A percentile compares a stretch with the other conserved stretches of the same genome.
phyloP scores from a whole-genome alignment of 92 coral and sea anemone genomes.

The Epizoanthus stellaris region DNA sequence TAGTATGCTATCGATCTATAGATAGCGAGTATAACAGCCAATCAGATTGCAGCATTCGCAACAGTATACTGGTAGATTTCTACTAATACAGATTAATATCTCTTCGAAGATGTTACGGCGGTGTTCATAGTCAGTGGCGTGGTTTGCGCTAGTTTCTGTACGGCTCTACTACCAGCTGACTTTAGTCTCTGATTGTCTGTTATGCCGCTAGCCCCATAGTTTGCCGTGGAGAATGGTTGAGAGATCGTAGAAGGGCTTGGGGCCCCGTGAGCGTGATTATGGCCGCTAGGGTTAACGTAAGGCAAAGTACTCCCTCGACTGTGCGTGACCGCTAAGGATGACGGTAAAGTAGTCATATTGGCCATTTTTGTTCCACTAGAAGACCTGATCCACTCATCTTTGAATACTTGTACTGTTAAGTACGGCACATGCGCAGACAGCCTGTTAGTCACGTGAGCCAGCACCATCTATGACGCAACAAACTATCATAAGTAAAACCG shows the following conservation, averaged over 20 bases:
- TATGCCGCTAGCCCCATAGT: not conserved
- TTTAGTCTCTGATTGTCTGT: slow-evolving; percentile 1
- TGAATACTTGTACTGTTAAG: slow-evolving; percentile 93
- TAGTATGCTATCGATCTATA: not conserved
- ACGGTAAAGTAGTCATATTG: slow-evolving; percentile 61
- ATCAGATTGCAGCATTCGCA: no score
- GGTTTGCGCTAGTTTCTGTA: slow-evolving; percentile 15
- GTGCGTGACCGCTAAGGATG: slow-evolving; percentile 62
- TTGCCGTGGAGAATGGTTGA: not conserved
- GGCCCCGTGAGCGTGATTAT: slow-evolving; percentile 1
- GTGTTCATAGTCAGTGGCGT: slow-evolving; percentile 17
- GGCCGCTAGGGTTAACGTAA: slow-evolving; percentile 38
- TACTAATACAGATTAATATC: not conserved
- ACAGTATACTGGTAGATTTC: no score
- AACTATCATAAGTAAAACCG: not conserved
- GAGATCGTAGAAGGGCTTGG: slow-evolving; percentile 3
- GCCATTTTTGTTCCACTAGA: slow-evolving; percentile 78
- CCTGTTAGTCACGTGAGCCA: slow-evolving; percentile 97
- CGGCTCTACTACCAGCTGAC: not conserved
- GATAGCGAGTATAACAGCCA: no score
- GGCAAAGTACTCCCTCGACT: slow-evolving; percentile 44
- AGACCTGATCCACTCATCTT: slow-evolving; percentile 96
- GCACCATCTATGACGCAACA: slow-evolving; percentile 76
- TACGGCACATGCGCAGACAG: slow-evolving; percentile 82
- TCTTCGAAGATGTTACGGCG: not conserved